Conservation (phyloP, 2,797 vertebrate species). For the Acanthurus tractus region DNA sequence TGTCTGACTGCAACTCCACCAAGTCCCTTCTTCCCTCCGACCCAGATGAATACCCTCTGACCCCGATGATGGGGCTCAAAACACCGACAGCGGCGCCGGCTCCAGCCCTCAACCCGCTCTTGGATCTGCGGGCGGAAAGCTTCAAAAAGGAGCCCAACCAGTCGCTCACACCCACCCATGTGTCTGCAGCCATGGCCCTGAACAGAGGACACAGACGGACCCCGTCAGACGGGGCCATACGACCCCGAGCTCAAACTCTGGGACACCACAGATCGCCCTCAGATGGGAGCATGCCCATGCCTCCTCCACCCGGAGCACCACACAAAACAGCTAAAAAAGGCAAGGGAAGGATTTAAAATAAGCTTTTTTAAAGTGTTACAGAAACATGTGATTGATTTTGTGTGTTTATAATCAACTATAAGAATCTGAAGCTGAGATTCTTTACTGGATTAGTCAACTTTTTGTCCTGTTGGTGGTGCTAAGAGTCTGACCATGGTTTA, state of each 20-base stretch:
- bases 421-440: neutral
- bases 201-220: constrained; percentile 90
- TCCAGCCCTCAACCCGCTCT: constrained; percentile 86
- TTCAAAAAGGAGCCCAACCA: constrained; percentile 94
- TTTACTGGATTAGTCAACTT: neutral
- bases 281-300: constrained; percentile 87
- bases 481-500: neutral
- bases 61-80: constrained; percentile 60
- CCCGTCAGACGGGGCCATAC: constrained; percentile 90
- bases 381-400: neutral
- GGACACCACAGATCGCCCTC: constrained; percentile 87
- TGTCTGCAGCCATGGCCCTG: constrained; percentile 85
- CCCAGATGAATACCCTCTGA: constrained; percentile 84
- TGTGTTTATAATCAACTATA: neutral
- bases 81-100: constrained; percentile 43
- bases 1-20: constrained; percentile 94
- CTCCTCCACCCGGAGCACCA: constrained; percentile 69
- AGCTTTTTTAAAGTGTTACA: neutral
- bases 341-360: constrained; percentile 20
- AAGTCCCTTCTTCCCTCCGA: constrained; percentile 92
- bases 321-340: constrained; percentile 66
- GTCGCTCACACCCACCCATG: constrained; percentile 93
- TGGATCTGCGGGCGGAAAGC: constrained; percentile 92
- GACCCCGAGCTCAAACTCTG: constrained; percentile 84
- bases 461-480: neutral